phyloP scores from a whole-genome alignment of 1,140 invertebrate genomes.

The Neuroterus valhalla region DNA sequence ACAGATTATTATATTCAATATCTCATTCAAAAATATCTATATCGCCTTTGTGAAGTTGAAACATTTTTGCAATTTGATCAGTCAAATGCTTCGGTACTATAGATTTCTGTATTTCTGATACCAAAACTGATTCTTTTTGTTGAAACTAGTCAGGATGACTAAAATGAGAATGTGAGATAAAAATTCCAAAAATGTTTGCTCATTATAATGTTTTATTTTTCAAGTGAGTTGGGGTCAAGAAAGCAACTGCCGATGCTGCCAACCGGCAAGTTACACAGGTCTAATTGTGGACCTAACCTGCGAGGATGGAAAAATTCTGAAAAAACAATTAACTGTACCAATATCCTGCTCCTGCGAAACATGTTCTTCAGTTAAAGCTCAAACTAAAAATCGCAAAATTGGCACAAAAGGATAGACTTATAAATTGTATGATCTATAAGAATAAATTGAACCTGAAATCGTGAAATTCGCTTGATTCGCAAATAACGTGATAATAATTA shows the following conservation, averaged over 20 bases:
- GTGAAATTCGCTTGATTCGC: no score
- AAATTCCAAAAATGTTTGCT: neutral
- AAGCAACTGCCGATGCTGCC: slow-evolving; percentile 78
- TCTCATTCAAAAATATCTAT: no score
- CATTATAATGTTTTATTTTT: slow-evolving; percentile 43
- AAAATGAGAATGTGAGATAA: no score
- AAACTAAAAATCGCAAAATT: slow-evolving; percentile 5
- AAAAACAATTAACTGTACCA: slow-evolving; percentile 75
- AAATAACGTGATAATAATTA: no score
- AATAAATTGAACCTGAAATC: no score
- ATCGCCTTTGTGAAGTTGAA: no score
- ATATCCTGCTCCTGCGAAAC: slow-evolving; percentile 74
- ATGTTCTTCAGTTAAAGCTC: slow-evolving; percentile 63
- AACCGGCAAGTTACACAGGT: slow-evolving; percentile 70
- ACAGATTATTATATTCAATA: no score
- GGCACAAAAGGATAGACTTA: neutral
- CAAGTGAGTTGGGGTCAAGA: slow-evolving; percentile 76
- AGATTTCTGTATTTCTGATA: no score
- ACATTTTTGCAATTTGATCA: no score
- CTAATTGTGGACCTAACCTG: slow-evolving; percentile 75
- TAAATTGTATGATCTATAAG: neutral
- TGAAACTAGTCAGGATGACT: no score
- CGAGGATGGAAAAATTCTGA: slow-evolving; percentile 73
- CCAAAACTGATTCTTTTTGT: no score
- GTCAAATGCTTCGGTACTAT: no score